Evolutionary conservation across 2,797 vertebrate genomes (phyloP).

Genomic region (Oreonectes daqikongensis): DNA sequence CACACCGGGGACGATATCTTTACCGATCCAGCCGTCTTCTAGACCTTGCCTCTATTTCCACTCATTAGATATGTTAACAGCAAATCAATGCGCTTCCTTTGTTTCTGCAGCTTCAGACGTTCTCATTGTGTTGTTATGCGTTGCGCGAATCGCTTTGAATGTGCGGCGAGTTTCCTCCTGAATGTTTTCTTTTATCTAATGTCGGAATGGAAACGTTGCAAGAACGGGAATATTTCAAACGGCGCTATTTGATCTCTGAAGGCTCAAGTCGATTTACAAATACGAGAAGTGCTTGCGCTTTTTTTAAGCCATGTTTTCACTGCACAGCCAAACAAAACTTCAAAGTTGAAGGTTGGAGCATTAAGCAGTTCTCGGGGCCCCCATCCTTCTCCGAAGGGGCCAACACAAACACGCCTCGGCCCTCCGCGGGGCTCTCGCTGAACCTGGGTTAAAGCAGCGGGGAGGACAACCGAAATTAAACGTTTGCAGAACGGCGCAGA

Average conservation of each 20-base stretch:
- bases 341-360: conserved; percentile 28
- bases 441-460: conserved; percentile 60
- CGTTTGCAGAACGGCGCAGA: conserved; percentile 55
- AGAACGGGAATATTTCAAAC: conserved; percentile 35
- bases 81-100: conserved; percentile 60
- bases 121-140: conserved; percentile 45
- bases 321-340: conserved; percentile 32
- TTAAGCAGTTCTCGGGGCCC: conserved; percentile 31
- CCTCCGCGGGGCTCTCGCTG: conserved; percentile 53
- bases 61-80: conserved; percentile 52
- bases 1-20: conserved; percentile 55
- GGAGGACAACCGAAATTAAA: conserved; percentile 64
- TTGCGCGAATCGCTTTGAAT: conserved; percentile 16
- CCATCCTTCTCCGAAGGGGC: conserved; percentile 51
- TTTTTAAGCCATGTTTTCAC: conserved; percentile 25
- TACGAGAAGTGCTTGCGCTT: conserved; percentile 14
- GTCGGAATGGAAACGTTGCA: conserved; percentile 11
- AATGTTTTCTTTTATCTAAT: conserved; percentile 46
- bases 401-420: conserved; percentile 54
- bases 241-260: conserved; percentile 29
- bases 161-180: neutral
- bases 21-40: conserved; percentile 52
- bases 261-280: conserved; percentile 24
- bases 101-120: conserved; percentile 56
- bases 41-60: conserved; percentile 51